These are phyloP conservation scores for Saccostrea glomerata DNA, from an alignment of 1,140 invertebrate genomes.

Conservation along the genomic window DNA sequence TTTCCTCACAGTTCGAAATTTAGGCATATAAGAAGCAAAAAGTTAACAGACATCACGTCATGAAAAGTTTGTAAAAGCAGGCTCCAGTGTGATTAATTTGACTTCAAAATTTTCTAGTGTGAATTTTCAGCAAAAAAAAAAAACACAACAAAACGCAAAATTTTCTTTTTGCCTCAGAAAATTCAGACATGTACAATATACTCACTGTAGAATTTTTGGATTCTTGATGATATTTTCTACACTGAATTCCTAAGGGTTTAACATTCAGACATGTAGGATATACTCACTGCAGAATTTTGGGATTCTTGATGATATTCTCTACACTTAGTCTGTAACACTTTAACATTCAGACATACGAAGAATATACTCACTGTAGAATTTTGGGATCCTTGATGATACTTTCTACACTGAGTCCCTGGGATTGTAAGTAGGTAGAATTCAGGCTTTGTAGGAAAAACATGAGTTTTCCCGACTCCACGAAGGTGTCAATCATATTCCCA, in stretches of 20 bases:
- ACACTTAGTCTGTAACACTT: conserved; percentile 44
- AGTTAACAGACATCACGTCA: too few relatives aligned
- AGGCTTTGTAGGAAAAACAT: conserved; percentile 43
- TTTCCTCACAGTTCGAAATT: too few relatives aligned
- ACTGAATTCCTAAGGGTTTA: conserved; percentile 32
- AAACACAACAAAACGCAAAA: too few relatives aligned
- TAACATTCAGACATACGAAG: too few relatives aligned
- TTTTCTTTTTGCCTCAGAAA: neutral
- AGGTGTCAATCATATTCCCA: conserved; percentile 76
- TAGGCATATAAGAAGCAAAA: too few relatives aligned
- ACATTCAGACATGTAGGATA: neutral
- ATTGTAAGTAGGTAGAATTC: conserved; percentile 47
- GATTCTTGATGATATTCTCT: conserved; percentile 49
- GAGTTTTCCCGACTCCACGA: conserved; percentile 66
- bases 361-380: conserved; percentile 62
- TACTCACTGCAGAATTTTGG: conserved; percentile 62
- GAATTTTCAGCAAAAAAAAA: too few relatives aligned
- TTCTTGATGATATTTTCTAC: conserved; percentile 48
- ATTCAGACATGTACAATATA: neutral
- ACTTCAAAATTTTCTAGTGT: too few relatives aligned
- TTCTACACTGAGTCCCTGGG: conserved; percentile 47
- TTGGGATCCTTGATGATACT: conserved; percentile 50
- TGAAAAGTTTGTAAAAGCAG: too few relatives aligned
- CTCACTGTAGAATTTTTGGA: conserved; percentile 62
- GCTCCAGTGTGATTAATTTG: too few relatives aligned